A percentile compares a stretch with the other conserved stretches of the same genome.
Conservation (phyloP, 2,888 invertebrate genomes). For the Cephus rjabovi region DNA sequence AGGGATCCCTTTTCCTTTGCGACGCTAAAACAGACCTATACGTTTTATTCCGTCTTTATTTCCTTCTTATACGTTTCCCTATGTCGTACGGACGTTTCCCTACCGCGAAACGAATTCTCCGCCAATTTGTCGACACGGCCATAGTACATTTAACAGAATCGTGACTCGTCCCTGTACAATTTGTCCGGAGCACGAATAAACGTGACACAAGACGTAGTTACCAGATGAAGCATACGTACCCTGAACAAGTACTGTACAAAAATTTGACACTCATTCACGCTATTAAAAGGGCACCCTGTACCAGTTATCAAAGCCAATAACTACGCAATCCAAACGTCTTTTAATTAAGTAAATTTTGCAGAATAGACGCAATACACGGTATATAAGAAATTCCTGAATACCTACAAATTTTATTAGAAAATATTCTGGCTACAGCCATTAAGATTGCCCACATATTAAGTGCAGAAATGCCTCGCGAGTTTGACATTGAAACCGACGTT, state of each 20-base stretch:
- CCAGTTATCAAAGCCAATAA: no score
- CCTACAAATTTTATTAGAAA: background rate
- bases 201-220: background rate
- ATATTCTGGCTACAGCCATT: background rate
- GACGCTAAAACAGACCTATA: background rate
- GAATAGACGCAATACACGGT: no score
- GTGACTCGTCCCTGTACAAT: background rate
- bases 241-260: background rate
- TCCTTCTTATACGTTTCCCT: background rate
- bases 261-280: background rate
- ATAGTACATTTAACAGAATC: background rate
- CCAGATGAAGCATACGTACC: background rate
- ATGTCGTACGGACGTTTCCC: background rate
- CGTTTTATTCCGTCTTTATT: background rate
- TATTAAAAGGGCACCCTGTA: no score
- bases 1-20: background rate
- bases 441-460: background rate
- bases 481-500: background rate
- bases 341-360: background rate
- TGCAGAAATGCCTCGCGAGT: background rate
- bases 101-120: background rate
- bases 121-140: background rate
- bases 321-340: no score
- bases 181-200: background rate
- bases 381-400: background rate